phyloP scores from a whole-genome alignment of 1,140 invertebrate species.

The Fopius arisanus region DNA sequence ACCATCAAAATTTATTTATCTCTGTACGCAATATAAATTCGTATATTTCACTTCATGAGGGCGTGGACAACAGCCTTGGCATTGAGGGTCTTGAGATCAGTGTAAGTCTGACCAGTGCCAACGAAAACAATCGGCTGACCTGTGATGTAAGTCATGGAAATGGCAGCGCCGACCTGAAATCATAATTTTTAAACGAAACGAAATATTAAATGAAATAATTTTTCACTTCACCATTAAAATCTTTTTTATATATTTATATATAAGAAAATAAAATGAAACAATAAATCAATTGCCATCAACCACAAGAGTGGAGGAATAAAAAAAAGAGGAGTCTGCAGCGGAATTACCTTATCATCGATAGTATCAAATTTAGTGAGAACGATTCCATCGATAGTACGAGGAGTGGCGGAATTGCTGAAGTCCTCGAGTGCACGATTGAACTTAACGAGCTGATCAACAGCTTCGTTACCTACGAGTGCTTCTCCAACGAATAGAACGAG shows the following conservation, averaged over 20 bases:
- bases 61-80: constrained; percentile 96
- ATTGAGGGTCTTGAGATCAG: constrained; percentile 96
- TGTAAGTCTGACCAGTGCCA: constrained; percentile 99
- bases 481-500: constrained; percentile 98
- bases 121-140: constrained; percentile 99
- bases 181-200: neutral
- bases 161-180: constrained; percentile 93
- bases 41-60: constrained; percentile 84
- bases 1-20: too few species aligned
- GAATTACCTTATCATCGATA: constrained; percentile 93
- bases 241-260: too few species aligned
- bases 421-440: constrained; percentile 97
- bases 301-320: too few species aligned
- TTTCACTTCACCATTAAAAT: too few species aligned
- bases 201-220: neutral
- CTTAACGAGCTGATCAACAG: constrained; percentile 98
- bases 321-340: neutral
- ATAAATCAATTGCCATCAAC: too few species aligned
- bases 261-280: too few species aligned
- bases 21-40: constrained; percentile 6
- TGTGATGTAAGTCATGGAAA: constrained; percentile 99
- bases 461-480: constrained; percentile 99
- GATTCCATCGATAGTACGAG: constrained; percentile 96
- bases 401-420: constrained; percentile 81
- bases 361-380: constrained; percentile 99